Evolutionary conservation across 1,140 invertebrate species (phyloP).

Genomic region (Temnothorax nylanderi): DNA sequence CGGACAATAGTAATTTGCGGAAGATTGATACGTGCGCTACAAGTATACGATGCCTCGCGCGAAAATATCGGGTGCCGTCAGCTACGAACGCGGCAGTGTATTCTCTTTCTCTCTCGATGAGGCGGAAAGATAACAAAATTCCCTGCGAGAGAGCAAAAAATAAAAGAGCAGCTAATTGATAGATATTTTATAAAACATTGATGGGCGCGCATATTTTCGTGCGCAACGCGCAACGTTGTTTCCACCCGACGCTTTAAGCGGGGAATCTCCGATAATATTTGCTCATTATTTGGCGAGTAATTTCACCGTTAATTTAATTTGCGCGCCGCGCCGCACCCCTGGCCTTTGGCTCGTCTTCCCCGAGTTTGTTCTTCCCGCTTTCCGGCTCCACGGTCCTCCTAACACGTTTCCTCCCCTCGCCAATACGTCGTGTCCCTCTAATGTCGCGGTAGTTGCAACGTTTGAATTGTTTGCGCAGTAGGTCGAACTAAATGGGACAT

Average conservation of each 20-base stretch:
- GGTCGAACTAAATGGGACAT: conserved; percentile 54
- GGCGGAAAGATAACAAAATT: conserved; percentile 37
- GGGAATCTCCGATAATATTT: conserved; percentile 54
- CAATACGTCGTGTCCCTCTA: neutral
- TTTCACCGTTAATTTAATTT: conserved; percentile 55
- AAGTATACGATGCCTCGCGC: conserved; percentile 12
- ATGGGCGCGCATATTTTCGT: conserved; percentile 11
- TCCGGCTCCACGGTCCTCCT: neutral
- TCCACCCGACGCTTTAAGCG: neutral
- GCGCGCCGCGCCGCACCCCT: neutral
- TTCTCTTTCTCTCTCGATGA: neutral
- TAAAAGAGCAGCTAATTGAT: conserved; percentile 33
- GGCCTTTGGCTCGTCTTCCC: neutral
- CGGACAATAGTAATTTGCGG: conserved; percentile 54
- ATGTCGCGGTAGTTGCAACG: conserved; percentile 35
- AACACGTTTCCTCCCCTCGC: neutral
- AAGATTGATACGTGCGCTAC: conserved; percentile 54
- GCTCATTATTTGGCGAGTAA: conserved; percentile 54
- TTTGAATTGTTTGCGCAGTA: conserved; percentile 50
- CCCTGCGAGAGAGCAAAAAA: neutral
- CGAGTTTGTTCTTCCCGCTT: conserved; percentile 33
- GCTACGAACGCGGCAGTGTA: neutral
- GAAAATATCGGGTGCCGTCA: conserved; percentile 28
- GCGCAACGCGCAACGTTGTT: neutral
- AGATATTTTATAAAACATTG: conserved; percentile 41